These are phyloP conservation scores for Subanguina moxae DNA, from an alignment of 1,140 invertebrate species.

Conservation along the genomic window DNA sequence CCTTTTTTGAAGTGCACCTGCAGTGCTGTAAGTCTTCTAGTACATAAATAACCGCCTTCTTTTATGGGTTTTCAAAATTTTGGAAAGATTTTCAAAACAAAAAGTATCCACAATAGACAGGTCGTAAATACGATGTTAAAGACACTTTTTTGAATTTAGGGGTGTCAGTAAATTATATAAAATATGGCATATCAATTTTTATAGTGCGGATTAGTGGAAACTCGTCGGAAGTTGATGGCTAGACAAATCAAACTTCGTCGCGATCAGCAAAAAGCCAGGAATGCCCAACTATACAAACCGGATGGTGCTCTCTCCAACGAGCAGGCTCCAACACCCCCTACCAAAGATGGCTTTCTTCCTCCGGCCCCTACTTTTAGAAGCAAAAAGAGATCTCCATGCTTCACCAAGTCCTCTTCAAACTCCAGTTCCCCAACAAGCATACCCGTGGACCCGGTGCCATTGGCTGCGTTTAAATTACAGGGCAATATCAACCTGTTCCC, in stretches of 20 bases:
- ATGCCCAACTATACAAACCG: constrained; percentile 3
- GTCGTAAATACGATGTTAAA: background rate
- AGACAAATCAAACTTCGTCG: constrained; percentile 46
- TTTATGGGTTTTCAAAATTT: background rate
- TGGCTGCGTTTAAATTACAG: too few relatives aligned
- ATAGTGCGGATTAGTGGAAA: constrained; percentile 44
- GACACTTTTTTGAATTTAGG: too few relatives aligned
- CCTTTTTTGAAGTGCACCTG: constrained; percentile 38
- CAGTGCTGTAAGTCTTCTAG: constrained; percentile 28
- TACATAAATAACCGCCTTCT: background rate
- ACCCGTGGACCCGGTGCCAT: too few relatives aligned
- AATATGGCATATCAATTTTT: constrained; percentile 15
- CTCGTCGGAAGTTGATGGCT: constrained; percentile 42
- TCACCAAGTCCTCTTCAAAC: too few relatives aligned
- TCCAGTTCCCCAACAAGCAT: too few relatives aligned
- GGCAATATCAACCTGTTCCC: too few relatives aligned
- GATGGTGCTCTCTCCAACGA: too few relatives aligned
- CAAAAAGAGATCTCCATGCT: too few relatives aligned
- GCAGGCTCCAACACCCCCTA: too few relatives aligned
- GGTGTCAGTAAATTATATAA: constrained; percentile 6
- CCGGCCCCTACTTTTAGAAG: too few relatives aligned
- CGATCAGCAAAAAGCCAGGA: constrained; percentile 43
- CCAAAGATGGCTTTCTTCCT: too few relatives aligned
- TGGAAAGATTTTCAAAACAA: background rate
- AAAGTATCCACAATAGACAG: background rate